Evolutionary conservation across 2,797 vertebrate species (phyloP).

Genomic region (Lindbergichthys nudifrons): DNA sequence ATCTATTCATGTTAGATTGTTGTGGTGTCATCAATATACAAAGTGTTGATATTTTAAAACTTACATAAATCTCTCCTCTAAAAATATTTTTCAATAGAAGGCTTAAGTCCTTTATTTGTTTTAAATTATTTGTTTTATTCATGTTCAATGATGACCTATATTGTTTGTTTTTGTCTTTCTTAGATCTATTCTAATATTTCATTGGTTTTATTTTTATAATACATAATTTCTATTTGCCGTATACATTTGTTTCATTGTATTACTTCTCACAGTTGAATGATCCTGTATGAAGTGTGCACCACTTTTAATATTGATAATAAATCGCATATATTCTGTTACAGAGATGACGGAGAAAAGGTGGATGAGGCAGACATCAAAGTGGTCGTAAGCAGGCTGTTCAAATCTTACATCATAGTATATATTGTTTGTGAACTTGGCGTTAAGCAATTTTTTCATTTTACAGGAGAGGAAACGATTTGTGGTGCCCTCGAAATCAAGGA

Average conservation of each 20-base stretch:
- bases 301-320: not conserved
- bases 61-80: not conserved
- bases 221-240: not conserved
- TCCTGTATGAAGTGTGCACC: not conserved
- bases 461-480: conserved; percentile 64
- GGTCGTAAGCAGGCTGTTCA: conserved; percentile 72
- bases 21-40: no score
- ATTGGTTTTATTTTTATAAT: not conserved
- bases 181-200: not conserved
- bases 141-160: no score
- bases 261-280: not conserved
- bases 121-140: not conserved
- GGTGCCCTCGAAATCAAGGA: conserved; percentile 34
- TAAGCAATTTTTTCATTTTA: conserved; percentile 15
- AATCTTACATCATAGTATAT: not conserved
- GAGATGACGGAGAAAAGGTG: conserved; percentile 51
- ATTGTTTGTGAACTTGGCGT: not conserved
- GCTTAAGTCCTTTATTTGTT: not conserved
- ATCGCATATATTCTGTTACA: conserved; percentile 36
- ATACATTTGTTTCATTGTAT: not conserved
- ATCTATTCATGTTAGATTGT: not conserved
- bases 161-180: not conserved
- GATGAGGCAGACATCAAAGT: conserved; percentile 70
- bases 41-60: not conserved
- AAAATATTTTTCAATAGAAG: not conserved